These are phyloP conservation scores for Linurgus olivaceus DNA, from an alignment of 2,797 vertebrate genomes.

Conservation along the genomic window DNA sequence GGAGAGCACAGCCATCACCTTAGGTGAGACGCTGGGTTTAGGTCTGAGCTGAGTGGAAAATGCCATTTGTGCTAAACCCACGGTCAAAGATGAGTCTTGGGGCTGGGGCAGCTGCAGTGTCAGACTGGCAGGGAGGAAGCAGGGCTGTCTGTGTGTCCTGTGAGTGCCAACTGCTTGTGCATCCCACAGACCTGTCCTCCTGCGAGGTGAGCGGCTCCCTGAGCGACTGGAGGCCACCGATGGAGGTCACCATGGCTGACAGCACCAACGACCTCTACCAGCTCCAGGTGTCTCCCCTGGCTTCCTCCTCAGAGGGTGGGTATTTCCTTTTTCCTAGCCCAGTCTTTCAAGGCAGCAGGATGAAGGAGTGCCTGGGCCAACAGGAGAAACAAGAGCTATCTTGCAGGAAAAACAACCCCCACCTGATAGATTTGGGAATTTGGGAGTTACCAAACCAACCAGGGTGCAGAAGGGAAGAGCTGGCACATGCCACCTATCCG, in stretches of 20 bases:
- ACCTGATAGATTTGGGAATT: neutral
- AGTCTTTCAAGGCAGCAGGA: neutral
- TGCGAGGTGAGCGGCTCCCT: conserved; percentile 61
- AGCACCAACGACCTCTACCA: conserved; percentile 69
- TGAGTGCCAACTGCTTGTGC: neutral
- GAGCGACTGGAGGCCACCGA: conserved; percentile 64
- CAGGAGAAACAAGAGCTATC: neutral
- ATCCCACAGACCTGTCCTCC: conserved; percentile 53
- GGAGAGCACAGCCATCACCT: conserved; percentile 74
- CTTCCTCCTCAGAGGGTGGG: conserved; percentile 76
- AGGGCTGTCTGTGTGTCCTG: neutral
- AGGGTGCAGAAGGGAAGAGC: neutral
- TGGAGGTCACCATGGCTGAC: conserved; percentile 76
- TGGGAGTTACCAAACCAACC: neutral
- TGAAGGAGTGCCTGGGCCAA: neutral
- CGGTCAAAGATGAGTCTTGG: neutral
- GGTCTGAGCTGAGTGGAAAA: neutral
- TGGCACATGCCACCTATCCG: neutral
- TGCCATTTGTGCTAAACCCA: neutral
- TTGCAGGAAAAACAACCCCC: neutral
- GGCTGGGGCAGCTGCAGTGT: neutral
- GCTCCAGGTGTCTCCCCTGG: conserved; percentile 90
- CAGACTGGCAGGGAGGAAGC: neutral
- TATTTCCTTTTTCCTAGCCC: neutral
- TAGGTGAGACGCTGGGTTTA: conserved; percentile 43